Evolutionary conservation across 2,113 vertebrate genomes (phyloP).

Genomic region (Salvator merianae): DNA sequence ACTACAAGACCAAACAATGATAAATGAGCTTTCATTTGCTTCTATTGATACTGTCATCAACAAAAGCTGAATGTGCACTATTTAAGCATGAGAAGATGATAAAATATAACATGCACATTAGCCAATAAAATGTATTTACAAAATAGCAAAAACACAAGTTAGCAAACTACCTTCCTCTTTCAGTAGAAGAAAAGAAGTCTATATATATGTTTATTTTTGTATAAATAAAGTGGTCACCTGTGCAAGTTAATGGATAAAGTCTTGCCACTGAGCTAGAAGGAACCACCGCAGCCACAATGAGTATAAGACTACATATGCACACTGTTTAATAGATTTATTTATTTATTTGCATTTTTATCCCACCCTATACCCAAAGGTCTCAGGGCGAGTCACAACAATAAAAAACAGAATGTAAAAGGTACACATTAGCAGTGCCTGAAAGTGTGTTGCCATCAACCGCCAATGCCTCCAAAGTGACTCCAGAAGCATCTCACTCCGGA

Average conservation of each 20-base stretch:
- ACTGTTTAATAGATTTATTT: too few relatives aligned
- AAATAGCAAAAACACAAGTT: conserved; percentile 10
- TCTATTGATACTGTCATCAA: conserved; percentile 39
- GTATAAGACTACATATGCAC: too few relatives aligned
- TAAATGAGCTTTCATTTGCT: conserved; percentile 56
- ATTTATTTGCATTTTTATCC: too few relatives aligned
- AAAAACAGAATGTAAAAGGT: too few relatives aligned
- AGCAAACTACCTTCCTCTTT: conserved; percentile 22
- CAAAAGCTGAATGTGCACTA: conserved; percentile 38
- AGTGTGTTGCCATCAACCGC: too few relatives aligned
- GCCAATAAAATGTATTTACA: conserved; percentile 17
- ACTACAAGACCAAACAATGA: conserved; percentile 47
- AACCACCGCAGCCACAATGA: too few relatives aligned
- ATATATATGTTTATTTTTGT: not conserved
- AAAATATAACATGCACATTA: conserved; percentile 33
- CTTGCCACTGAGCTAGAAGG: too few relatives aligned
- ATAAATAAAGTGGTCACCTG: conserved; percentile 9
- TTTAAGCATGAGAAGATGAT: not conserved
- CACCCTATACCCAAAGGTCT: too few relatives aligned
- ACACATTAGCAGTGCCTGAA: too few relatives aligned
- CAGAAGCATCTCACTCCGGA: too few relatives aligned
- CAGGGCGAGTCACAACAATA: too few relatives aligned
- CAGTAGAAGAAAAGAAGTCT: not conserved
- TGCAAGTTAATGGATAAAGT: conserved; percentile 28
- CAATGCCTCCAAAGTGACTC: too few relatives aligned